phyloP scores from a whole-genome alignment of 2,888 invertebrate genomes.

The Adineta ricciae region DNA sequence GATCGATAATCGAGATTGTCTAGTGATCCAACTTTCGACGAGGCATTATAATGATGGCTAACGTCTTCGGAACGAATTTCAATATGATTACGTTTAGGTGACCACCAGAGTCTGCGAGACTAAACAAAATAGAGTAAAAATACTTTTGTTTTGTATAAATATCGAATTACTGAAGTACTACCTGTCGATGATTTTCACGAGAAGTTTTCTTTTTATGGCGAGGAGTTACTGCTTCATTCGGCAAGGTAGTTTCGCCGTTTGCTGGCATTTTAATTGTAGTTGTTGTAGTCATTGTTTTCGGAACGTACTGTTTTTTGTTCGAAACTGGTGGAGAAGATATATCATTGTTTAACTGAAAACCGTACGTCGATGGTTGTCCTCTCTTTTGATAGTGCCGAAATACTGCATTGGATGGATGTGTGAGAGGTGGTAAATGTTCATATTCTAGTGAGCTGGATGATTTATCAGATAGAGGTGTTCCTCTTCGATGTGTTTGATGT shows the following conservation, averaged over 20 bases:
- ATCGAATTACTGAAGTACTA: neutral
- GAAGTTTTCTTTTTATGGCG: neutral
- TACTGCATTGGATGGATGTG: neutral
- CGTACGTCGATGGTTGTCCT: neutral
- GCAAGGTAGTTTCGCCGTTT: neutral
- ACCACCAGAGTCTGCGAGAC: neutral
- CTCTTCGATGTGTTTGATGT: neutral
- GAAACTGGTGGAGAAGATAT: neutral
- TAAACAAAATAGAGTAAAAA: neutral
- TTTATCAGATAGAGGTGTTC: neutral
- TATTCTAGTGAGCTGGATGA: neutral
- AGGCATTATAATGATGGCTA: neutral
- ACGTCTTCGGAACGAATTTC: neutral
- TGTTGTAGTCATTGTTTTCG: neutral
- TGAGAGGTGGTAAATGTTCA: neutral
- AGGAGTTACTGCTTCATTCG: neutral
- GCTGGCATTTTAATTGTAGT: neutral
- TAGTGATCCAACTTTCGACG: neutral
- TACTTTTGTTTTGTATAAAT: neutral
- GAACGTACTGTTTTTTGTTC: neutral
- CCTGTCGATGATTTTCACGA: neutral
- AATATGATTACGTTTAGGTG: neutral
- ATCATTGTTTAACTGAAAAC: neutral
- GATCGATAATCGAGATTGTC: neutral
- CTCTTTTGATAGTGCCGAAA: neutral